These are phyloP conservation scores for Sinotaia quadrata DNA, from an alignment of 2,888 invertebrate species.

Conservation along the genomic window DNA sequence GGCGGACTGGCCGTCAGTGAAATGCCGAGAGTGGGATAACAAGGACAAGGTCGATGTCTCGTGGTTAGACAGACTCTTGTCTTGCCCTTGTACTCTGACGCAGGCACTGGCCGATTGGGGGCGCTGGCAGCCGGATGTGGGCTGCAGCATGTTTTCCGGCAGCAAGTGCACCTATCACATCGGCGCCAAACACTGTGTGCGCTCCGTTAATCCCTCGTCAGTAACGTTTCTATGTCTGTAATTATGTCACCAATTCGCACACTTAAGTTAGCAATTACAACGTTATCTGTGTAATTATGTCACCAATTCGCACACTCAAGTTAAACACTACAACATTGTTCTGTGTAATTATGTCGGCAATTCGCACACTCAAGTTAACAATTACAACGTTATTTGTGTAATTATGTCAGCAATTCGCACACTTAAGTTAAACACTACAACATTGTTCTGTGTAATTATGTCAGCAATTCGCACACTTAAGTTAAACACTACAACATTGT, in stretches of 20 bases:
- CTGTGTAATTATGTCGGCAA: neutral
- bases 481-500: slow-evolving; percentile 71
- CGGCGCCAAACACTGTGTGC: slow-evolving; percentile 93
- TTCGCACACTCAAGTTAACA: slow-evolving; percentile 64
- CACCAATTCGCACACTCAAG: neutral
- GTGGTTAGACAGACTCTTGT: slow-evolving; percentile 77
- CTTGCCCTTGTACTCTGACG: slow-evolving; percentile 90
- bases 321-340: slow-evolving; percentile 71
- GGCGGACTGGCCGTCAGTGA: slow-evolving; percentile 83
- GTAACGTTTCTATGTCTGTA: slow-evolving; percentile 52
- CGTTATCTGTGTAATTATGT: neutral
- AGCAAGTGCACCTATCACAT: slow-evolving; percentile 81
- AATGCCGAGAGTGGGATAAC: slow-evolving; percentile 93
- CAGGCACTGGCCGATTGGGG: slow-evolving; percentile 95
- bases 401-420: neutral
- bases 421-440: slow-evolving; percentile 72
- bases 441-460: neutral
- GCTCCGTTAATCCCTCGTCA: slow-evolving; percentile 91
- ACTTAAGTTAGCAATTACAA: slow-evolving; percentile 72
- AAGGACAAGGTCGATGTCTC: slow-evolving; percentile 88
- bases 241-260: neutral
- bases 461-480: neutral
- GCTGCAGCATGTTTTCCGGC: slow-evolving; percentile 75
- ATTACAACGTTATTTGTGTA: slow-evolving; percentile 50
- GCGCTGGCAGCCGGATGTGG: slow-evolving; percentile 82